These are phyloP conservation scores for Taenaris catops DNA, from an alignment of 2,888 invertebrate species.

Conservation along the genomic window DNA sequence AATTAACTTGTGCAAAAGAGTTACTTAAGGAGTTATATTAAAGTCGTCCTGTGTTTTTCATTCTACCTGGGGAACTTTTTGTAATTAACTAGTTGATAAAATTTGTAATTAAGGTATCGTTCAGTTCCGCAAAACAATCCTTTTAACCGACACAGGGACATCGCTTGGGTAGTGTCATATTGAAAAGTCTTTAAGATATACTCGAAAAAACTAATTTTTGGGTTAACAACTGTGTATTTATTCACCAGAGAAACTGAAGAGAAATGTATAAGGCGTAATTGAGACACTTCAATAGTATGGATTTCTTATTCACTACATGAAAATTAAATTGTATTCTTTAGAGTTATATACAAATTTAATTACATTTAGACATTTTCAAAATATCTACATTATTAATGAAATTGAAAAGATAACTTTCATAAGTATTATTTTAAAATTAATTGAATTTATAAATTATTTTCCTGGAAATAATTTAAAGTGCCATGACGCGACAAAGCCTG, in stretches of 20 bases:
- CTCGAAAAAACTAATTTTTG: background rate
- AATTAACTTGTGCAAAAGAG: constrained; percentile 1
- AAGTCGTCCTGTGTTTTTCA: constrained; percentile 2
- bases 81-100: constrained; percentile 10
- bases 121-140: constrained; percentile 1
- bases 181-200: background rate
- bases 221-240: background rate
- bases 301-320: background rate
- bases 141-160: background rate
- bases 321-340: too few relatives aligned
- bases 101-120: constrained; percentile 7
- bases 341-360: too few relatives aligned
- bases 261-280: too few relatives aligned
- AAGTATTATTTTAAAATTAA: too few relatives aligned
- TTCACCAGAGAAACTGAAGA: background rate
- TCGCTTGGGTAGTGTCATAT: constrained; percentile 5
- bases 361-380: too few relatives aligned
- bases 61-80: constrained; percentile 3
- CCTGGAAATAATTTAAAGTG: too few relatives aligned
- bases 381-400: too few relatives aligned
- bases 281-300: too few relatives aligned
- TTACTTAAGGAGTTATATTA: constrained; percentile 1
- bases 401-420: too few relatives aligned
- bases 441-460: too few relatives aligned
- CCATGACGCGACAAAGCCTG: too few relatives aligned